Conservation (phyloP, 1,140 invertebrate genomes). For the Neodiprion lecontei region DNA sequence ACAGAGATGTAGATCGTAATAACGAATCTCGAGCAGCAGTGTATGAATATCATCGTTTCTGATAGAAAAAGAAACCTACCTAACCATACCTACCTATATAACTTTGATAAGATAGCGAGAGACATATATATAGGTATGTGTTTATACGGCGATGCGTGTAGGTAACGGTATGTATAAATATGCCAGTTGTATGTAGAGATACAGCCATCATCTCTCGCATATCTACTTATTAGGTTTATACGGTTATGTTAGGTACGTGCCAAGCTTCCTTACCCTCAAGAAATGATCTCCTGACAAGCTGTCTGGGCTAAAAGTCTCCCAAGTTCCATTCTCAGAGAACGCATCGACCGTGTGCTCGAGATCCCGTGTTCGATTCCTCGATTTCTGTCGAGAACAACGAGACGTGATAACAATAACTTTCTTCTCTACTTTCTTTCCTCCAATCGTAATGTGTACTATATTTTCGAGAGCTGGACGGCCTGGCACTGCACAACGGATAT, state of each 20-base stretch:
- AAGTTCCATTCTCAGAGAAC: slow-evolving; percentile 68
- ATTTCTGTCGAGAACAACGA: slow-evolving; percentile 61
- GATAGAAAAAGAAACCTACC: slow-evolving; percentile 22
- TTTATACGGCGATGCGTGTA: background rate
- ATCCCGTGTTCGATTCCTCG: slow-evolving; percentile 59
- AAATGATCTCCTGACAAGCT: slow-evolving; percentile 63
- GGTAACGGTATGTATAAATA: slow-evolving; percentile 5
- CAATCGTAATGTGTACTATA: background rate
- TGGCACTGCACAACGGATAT: no score
- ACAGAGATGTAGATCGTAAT: no score
- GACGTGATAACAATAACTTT: slow-evolving; percentile 25
- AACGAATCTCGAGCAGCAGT: no score
- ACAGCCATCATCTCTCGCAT: background rate
- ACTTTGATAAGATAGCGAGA: no score
- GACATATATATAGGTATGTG: slow-evolving; percentile 9
- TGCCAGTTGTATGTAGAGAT: slow-evolving; percentile 22
- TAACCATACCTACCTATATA: background rate
- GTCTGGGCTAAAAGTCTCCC: slow-evolving; percentile 67
- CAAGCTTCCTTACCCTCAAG: slow-evolving; percentile 60
- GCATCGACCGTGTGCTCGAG: slow-evolving; percentile 63
- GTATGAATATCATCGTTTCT: no score
- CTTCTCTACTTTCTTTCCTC: background rate
- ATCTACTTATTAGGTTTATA: background rate
- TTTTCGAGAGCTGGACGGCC: background rate
- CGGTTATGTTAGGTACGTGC: background rate